Base-by-base conservation (phyloP, 2,113 vertebrate genomes). In the Anguilla japonica region DNA sequence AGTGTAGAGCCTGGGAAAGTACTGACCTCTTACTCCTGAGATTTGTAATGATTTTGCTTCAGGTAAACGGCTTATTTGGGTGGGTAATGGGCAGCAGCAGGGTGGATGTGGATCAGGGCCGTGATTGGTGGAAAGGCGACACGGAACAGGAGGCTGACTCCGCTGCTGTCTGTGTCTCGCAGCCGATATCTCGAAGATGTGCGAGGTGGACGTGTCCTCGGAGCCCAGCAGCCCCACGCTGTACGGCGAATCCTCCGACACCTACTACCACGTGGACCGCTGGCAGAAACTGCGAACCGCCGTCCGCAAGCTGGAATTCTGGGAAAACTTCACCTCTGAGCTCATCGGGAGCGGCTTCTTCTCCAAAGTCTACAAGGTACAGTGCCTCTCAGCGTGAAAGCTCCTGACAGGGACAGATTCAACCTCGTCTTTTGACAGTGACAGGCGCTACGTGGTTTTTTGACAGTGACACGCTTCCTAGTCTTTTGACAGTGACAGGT, bases 301-400 rank as follows among this genome's bases (percentile, higher is more conserved):
- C 0, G 97, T 98, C 86, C 93, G 96, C 75, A 97, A 95, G 90
- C 95, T 98, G 87, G 97, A 98, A 78, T 97, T 97, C 92, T 98
- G 97, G 97, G 97, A 97, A 88, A 97, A 95, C 92, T 97, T 98
- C 89, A 95, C 87, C 0, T 87, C 95, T 0, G 96, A 98, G 88
- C 93, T 97, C 14, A 96, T 97, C 0, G 97, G 96, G 41, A 96
- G 95, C 0, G 97, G 97, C 75, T 98, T 98, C 93, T 97, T 97
- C 94, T 97, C 97, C 89, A 96, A 95, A 89, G 97, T 98, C 75
- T 98, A 96, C 90, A 98, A 97, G 96, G 97, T 97, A 92, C 88
- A 13, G 20, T 0, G 7, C 53, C 20, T 40, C 34, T 9, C 18
- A 67, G 34, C 34, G 34, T 34, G 22, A 67, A 9, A 20, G 0